Evolutionary conservation across 2,888 invertebrate genomes (phyloP).

Genomic region (Agrochola litura): DNA sequence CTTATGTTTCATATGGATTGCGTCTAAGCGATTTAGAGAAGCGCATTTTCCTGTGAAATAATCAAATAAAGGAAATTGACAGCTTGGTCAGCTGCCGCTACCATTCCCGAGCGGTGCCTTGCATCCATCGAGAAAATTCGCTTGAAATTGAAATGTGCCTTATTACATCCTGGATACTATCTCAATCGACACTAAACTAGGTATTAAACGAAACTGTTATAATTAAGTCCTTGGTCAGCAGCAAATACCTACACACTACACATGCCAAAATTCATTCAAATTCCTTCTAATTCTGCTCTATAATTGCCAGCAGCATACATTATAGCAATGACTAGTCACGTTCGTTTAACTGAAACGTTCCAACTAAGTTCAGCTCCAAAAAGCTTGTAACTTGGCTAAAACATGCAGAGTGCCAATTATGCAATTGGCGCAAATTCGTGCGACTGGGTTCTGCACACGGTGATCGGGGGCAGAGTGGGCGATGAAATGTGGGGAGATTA

Average conservation of each 20-base stretch:
- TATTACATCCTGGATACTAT: not conserved
- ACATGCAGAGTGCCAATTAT: slow-evolving; percentile 74
- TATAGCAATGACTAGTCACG: slow-evolving; percentile 49
- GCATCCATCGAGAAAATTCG: not conserved
- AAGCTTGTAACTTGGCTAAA: slow-evolving; percentile 58
- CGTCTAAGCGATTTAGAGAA: not conserved
- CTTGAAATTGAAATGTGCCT: slow-evolving; percentile 1
- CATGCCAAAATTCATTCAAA: not conserved
- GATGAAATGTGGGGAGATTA: not conserved
- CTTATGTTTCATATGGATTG: not conserved
- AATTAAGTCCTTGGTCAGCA: not conserved
- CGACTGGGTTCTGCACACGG: slow-evolving; percentile 14
- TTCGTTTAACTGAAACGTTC: slow-evolving; percentile 52
- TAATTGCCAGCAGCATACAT: slow-evolving; percentile 29
- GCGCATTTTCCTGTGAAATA: not conserved
- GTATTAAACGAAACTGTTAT: not conserved
- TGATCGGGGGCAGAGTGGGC: not conserved
- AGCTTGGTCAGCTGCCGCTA: slow-evolving; percentile 15
- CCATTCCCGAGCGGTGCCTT: too few species aligned
- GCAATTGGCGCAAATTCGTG: slow-evolving; percentile 62
- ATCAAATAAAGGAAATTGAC: slow-evolving; percentile 10
- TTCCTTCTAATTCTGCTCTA: slow-evolving; percentile 20
- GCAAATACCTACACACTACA: not conserved
- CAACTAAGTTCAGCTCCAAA: slow-evolving; percentile 45
- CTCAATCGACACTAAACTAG: not conserved